Base-by-base conservation (phyloP, 2,888 invertebrate genomes). In the Eumacrocentrus americanus region DNA sequence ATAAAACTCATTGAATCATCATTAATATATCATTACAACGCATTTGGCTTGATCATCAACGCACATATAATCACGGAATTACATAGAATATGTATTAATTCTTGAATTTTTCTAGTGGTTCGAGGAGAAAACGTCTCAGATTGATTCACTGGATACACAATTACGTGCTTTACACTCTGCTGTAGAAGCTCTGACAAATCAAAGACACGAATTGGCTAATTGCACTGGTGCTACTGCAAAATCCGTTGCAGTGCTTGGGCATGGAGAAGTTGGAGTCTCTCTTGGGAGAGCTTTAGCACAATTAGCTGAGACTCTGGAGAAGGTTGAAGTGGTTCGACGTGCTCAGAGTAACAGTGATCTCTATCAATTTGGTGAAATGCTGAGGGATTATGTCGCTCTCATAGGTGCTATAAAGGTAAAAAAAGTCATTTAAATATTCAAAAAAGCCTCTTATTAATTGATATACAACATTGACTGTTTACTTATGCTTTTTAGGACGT, bases 261-360 rank as follows among this genome's bases (percentile, higher is more conserved):
- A 92, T 67, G 91, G 94, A 67, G 98, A 98, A 81, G 95, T 97
- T 72, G 94, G 96, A 75, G 93, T 92, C 63, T 92, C 92, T 7
- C 85, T 98, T 34, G 95, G 96, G 0, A 85, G 94, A 71, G 95
- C 95, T 1, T 84, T 98, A 12, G 91, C 94, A 2, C 93, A 95
- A 79, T 83, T 98, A 46, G 93, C 96, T 0, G 96, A 97, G 79
- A 79, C 79, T 11, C 66, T 81, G 48, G 85, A 85, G 62, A 84
- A 93, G 87, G 89, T 95, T 22, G 95, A 96, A 81, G 87, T 90
- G 51, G 83, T 98, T 56, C 91, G 97, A 73, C 85, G 90, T 65
- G 94, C 95, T 68, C 98, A 99, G 81, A 92, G 95, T 1, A 95
- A 96, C 77, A 92, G 94, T 0, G 99, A 99, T 82, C 94, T 95